These are phyloP conservation scores for Bombus sylvicola DNA, from an alignment of 1,140 invertebrate genomes.

Conservation along the genomic window DNA sequence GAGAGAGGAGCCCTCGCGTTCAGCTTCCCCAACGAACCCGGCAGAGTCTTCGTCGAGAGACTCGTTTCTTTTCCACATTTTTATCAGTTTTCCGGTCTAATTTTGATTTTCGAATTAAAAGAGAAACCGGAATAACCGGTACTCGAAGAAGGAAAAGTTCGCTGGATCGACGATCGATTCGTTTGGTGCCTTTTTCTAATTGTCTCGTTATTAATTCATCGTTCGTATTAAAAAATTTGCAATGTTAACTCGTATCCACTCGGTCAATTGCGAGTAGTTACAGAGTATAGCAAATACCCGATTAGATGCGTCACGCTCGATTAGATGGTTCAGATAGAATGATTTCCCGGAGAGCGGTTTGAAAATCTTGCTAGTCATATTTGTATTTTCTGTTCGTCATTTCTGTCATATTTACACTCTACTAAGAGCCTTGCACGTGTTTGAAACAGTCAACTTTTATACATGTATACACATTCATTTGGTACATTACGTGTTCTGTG, in stretches of 20 bases:
- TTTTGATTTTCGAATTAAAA: background rate
- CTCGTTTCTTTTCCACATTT: background rate
- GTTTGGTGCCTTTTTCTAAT: constrained; percentile 19
- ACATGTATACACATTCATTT: background rate
- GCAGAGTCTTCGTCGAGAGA: background rate
- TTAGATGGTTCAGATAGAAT: constrained; percentile 56
- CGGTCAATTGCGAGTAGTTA: constrained; percentile 3
- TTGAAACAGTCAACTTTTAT: too few relatives aligned
- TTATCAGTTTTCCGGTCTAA: background rate
- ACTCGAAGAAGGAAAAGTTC: background rate
- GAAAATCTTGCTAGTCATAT: constrained; percentile 47
- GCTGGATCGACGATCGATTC: background rate
- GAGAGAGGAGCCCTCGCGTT: background rate
- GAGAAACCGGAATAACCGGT: background rate
- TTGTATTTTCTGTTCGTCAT: background rate
- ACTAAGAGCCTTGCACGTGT: background rate
- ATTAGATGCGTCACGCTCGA: constrained; percentile 67
- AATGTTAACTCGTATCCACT: constrained; percentile 57
- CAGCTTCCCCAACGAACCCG: background rate
- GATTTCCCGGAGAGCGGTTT: constrained; percentile 46
- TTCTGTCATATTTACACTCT: constrained; percentile 54
- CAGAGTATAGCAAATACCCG: constrained; percentile 60
- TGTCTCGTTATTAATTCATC: constrained; percentile 49
- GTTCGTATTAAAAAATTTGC: constrained; percentile 5
- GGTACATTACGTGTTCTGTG: constrained; percentile 13